Evolutionary conservation across 2,113 vertebrate genomes (phyloP), one percentile per base, ranked within the genome.

Genomic region (Eleginops maclovinus): DNA sequence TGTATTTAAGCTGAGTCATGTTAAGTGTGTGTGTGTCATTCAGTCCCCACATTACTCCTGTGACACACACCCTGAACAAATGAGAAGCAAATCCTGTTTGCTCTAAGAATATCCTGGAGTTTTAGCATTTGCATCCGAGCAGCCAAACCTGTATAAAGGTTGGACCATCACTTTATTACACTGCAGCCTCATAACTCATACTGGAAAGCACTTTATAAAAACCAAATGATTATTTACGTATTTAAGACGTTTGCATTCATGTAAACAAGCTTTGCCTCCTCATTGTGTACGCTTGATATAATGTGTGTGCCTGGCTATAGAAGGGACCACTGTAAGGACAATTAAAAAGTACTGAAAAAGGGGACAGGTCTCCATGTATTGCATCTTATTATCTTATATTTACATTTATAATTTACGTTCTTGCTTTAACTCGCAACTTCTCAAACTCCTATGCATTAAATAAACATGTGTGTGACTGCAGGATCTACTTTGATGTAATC

Each of bases 41-140:
- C 47, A 72, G 44, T 12, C 21, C 19, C 56, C 1, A 0, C 16
- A 24, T 46, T 24, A 54, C 9, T 31, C 19, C 31, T 50, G n/a
- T 21, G 16, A 28, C 50, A 41, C 63, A 51, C 59, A 49, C 56
- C 40, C 46, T 13, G 40, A 67, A 4, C 28, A 64, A 76, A 77
- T 24, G 41, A 50, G 47, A n/a, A n/a, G 16, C 24, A 71, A 55
- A 86, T 89, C 80, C 77, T 84, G 84, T 90, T 91, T 82, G 72
- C 44, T 64, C 15, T 36, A 84, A 62, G 60, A 63, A 65, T 11
- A 65, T 87, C 78, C 80, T 75, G 67, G 65, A 76, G 21, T 16
- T 40, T 22, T 16, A 36, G 8, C 22, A 19, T 75, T 75, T 66
- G 22, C 15, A 51, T 59, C 3, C 10, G 4, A 15, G 22, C 31